A percentile compares a stretch with the other conserved stretches of the same genome.
These are phyloP conservation scores for Agonopterix subpropinquella DNA, from an alignment of 2,888 invertebrate genomes.

Conservation along the genomic window DNA sequence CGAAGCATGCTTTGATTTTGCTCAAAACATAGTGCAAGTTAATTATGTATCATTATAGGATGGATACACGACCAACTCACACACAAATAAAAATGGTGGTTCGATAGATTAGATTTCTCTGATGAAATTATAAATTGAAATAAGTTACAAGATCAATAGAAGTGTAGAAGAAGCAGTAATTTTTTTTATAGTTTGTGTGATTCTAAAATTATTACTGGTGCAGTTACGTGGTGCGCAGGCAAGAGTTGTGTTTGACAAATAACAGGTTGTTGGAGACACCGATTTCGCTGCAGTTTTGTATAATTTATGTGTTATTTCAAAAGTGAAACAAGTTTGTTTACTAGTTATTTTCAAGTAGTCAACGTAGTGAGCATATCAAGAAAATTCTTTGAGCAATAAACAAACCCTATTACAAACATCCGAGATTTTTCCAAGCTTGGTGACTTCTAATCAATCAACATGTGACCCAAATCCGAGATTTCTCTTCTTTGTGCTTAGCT, in stretches of 20 bases:
- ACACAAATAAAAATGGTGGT: conserved; percentile 75
- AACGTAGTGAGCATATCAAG: conserved; percentile 9
- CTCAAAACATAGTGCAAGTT: conserved; percentile 9
- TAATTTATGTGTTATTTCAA: conserved; percentile 50
- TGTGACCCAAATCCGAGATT: conserved; percentile 74
- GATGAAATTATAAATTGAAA: conserved; percentile 47
- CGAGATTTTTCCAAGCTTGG: conserved; percentile 28
- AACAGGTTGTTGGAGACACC: conserved; percentile 74
- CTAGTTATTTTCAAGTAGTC: conserved; percentile 18
- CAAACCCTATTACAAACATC: conserved; percentile 15
- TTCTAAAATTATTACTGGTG: conserved; percentile 36
- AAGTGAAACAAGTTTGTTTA: conserved; percentile 26
- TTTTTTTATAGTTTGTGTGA: conserved; percentile 32
- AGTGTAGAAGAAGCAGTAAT: conserved; percentile 28
- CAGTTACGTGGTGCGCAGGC: conserved; percentile 50
- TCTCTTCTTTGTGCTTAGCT: conserved; percentile 63
- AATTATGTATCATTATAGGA: conserved; percentile 4
- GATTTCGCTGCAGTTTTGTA: conserved; percentile 62
- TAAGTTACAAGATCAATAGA: conserved; percentile 26
- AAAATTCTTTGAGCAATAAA: conserved; percentile 10
- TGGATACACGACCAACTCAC: conserved; percentile 41
- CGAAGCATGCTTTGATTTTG: neutral
- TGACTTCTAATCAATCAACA: conserved; percentile 62
- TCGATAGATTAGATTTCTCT: conserved; percentile 49
- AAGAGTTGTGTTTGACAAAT: conserved; percentile 67